Evolutionary conservation across 2,113 vertebrate species (phyloP).

Genomic region (Gymnogyps californianus): DNA sequence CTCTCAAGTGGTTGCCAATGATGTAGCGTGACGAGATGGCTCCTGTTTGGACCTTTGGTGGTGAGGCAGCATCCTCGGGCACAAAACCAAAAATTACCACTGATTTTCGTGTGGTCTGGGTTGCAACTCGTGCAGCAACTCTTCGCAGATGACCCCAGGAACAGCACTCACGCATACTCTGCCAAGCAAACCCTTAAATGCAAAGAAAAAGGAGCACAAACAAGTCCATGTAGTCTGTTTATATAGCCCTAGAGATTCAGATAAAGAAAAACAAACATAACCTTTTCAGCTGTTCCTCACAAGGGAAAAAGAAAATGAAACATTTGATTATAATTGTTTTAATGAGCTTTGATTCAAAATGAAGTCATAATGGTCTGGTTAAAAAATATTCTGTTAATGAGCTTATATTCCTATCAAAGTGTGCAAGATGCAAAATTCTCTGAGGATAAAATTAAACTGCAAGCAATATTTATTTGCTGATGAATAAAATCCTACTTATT

Average conservation of each 20-base stretch:
- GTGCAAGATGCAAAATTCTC: conserved; percentile 73
- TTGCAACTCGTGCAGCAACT: neutral
- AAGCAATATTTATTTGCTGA: conserved; percentile 70
- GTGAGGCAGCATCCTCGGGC: fast-evolving
- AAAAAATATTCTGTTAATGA: conserved; percentile 79
- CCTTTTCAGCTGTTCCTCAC: conserved; percentile 80
- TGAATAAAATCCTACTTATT: conserved; percentile 65
- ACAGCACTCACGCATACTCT: neutral
- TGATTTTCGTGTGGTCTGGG: neutral
- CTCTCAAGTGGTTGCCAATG: fast-evolving
- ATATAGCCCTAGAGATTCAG: conserved; percentile 70
- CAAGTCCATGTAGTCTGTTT: conserved; percentile 71
- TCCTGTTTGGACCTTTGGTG: neutral
- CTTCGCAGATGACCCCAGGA: neutral
- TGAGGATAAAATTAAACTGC: conserved; percentile 73
- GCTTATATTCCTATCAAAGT: conserved; percentile 78
- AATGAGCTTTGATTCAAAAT: conserved; percentile 84
- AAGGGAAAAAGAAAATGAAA: conserved; percentile 80
- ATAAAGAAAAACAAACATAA: conserved; percentile 83
- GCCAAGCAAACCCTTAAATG: conserved; percentile 33
- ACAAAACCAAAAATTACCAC: fast-evolving
- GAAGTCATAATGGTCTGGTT: conserved; percentile 75
- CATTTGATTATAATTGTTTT: conserved; percentile 86
- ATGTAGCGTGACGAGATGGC: fast-evolving
- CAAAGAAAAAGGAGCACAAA: conserved; percentile 67